Base-by-base conservation (phyloP, 2,113 vertebrate species). In the Oryzias celebensis region DNA sequence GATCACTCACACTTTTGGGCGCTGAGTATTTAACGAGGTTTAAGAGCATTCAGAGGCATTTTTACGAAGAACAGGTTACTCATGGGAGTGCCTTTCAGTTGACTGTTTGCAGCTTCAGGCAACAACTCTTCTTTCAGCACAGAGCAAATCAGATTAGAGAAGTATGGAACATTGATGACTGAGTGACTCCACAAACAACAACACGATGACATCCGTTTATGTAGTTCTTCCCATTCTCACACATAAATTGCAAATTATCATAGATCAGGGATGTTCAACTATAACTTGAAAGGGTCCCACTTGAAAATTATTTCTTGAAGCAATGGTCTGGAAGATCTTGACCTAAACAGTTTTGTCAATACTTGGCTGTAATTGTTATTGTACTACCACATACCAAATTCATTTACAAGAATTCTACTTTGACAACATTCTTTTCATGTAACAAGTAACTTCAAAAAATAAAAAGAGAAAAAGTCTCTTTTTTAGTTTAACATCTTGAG, bases 111-210 rank as follows among this genome's bases (percentile, higher is more conserved):
- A 47, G 42, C 57, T 49, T 52, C 14, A 63, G 45, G 47, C 47
- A 57, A 61, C 58, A 62, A 48, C 65, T 68, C 31, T 55, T 53
- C 59, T 72, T 75, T 65, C 53, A 55, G 60, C 49, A 44, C 46
- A 31, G 50, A 71, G 69, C 67, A 58, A 48, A 63, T 64, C 46
- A 36, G 62, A 56, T 50, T 3, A 16, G 14, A 51, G 50, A 71
- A 18, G 28, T 59, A 43, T 22, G 45, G 26, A 36, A 28, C 22
- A 51, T 31, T 14, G 7, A 51, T 24, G 20, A 59, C 14, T 23
- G 13, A 17, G 0, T 17, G 17, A 51, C 47, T 24, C 13, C 42
- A 28, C 28, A 20, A 26, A 54, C 41, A 49, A 16, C 20, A 28
- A 54, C 26, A 70, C 52, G 46, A 45, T 16, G 51, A 49, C 63